phyloP scores from a whole-genome alignment of 2,797 vertebrate species.

The Macropodus opercularis region DNA sequence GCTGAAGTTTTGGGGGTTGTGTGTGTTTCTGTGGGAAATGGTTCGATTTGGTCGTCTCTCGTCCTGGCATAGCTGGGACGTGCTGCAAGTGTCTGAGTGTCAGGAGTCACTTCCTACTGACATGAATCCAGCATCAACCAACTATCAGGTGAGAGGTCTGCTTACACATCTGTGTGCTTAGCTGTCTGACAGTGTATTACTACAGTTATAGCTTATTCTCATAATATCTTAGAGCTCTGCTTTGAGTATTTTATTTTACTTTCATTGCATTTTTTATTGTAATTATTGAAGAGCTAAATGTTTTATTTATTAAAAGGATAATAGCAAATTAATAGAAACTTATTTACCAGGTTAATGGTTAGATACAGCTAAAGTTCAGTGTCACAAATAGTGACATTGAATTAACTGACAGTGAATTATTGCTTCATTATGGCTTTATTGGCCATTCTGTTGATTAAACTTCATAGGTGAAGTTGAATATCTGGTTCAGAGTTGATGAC shows the following conservation, averaged over 20 bases:
- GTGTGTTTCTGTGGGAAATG: constrained; percentile 53
- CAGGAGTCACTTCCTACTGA: constrained; percentile 43
- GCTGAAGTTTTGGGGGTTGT: background rate
- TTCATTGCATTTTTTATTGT: background rate
- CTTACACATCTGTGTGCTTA: background rate
- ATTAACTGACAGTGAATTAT: no score
- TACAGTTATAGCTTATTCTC: no score
- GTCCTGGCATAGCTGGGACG: constrained; percentile 83
- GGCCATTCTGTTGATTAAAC: background rate
- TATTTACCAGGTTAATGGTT: background rate
- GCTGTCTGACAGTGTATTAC: background rate
- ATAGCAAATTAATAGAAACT: no score
- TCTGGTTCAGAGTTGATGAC: background rate
- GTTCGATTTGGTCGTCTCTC: constrained; percentile 76
- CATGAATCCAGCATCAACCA: background rate
- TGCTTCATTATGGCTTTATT: no score
- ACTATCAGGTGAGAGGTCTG: constrained; percentile 72
- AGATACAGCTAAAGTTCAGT: background rate
- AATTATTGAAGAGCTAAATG: no score
- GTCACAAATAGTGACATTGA: no score
- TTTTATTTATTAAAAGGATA: no score
- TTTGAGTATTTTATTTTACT: background rate
- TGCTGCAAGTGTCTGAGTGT: constrained; percentile 73
- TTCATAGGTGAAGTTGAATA: background rate
- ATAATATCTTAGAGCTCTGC: no score